Conservation (phyloP, 2,113 vertebrate genomes). For the Hucho hucho region DNA sequence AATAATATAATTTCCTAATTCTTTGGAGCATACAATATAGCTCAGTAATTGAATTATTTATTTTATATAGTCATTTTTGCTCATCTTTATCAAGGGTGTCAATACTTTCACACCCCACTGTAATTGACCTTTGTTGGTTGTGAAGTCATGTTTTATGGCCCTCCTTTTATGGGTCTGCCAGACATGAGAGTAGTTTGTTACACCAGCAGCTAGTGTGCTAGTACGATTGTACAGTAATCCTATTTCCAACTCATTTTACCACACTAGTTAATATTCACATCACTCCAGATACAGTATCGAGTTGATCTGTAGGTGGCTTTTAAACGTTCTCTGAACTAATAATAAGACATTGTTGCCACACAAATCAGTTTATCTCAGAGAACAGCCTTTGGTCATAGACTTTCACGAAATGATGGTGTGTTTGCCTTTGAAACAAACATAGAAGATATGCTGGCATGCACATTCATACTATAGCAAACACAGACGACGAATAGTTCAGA, state of each 20-base stretch:
- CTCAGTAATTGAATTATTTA: no score
- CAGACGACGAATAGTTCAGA: neutral
- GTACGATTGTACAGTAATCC: neutral
- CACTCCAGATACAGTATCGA: neutral
- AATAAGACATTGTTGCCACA: no score
- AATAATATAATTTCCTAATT: no score
- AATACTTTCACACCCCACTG: no score
- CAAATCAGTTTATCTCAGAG: no score
- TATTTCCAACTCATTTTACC: constrained; percentile 1
- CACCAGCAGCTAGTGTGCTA: neutral
- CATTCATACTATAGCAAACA: neutral
- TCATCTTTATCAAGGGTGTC: no score
- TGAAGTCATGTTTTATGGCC: neutral
- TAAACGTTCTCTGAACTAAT: no score
- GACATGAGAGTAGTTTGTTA: neutral
- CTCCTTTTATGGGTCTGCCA: neutral
- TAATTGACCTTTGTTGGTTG: neutral
- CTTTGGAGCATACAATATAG: no score
- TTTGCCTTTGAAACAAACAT: neutral
- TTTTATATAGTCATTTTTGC: no score
- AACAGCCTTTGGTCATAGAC: neutral
- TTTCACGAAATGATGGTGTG: neutral
- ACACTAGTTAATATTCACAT: neutral
- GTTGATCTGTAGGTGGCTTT: neutral
- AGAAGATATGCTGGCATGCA: neutral